Evolutionary conservation across 1,140 invertebrate genomes (phyloP).

Genomic region (Venustaconcha ellipsiformis): DNA sequence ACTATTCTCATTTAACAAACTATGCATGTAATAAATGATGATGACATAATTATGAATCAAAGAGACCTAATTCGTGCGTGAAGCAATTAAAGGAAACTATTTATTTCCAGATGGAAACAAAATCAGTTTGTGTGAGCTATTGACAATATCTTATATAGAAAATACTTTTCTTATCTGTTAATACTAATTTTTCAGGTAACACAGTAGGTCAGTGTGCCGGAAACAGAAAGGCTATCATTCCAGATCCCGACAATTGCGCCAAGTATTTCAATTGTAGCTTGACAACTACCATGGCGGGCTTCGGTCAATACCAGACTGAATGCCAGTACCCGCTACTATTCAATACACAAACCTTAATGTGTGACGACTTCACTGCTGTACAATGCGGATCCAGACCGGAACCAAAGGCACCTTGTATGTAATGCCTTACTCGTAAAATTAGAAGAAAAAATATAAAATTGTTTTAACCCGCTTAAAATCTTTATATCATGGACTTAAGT

Average conservation of each 20-base stretch:
- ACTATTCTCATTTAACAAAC: no score
- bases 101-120: not conserved
- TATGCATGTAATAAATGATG: no score
- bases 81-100: not conserved
- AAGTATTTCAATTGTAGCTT: constrained; percentile 52
- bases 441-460: not conserved
- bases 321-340: constrained; percentile 56
- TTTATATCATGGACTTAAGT: not conserved
- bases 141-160: not conserved
- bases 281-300: constrained; percentile 29
- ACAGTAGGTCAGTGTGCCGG: constrained; percentile 6
- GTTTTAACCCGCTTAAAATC: not conserved
- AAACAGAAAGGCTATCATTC: constrained; percentile 23
- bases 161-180: not conserved
- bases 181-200: constrained; percentile 6
- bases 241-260: constrained; percentile 51
- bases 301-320: constrained; percentile 41
- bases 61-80: not conserved
- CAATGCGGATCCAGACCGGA: constrained; percentile 44
- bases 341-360: constrained; percentile 25
- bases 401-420: constrained; percentile 59
- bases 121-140: not conserved
- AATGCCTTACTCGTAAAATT: not conserved
- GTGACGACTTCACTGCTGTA: constrained; percentile 46
- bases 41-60: no score